Conservation (phyloP, 2,113 vertebrate genomes). For the zebrafish (Danio rerio) region GRCz12tu NC_133183.1:31432001-31432500, state of each 20-base stretch:
- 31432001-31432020: no score
- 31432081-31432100: slow-evolving; percentile 37
- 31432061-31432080: background rate
- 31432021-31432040: no score
- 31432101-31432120: slow-evolving; percentile 92
- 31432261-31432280: slow-evolving; percentile 16
- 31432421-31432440: slow-evolving; percentile 46
- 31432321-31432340: slow-evolving; percentile 64
- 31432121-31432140: slow-evolving; percentile 94
- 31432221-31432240: slow-evolving; percentile 81
- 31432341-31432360: slow-evolving; percentile 59
- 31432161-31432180: slow-evolving; percentile 98
- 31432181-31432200: slow-evolving; percentile 97
- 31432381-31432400: slow-evolving; percentile 45
- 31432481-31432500: slow-evolving; percentile 59
- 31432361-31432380: slow-evolving; percentile 14
- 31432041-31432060: no score
- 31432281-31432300: slow-evolving; percentile 57
- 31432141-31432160: slow-evolving; percentile 92
- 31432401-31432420: slow-evolving; percentile 38
- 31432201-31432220: slow-evolving; percentile 91
- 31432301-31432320: slow-evolving; percentile 62
- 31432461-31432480: slow-evolving; percentile 38
- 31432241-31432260: background rate
- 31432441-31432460: slow-evolving; percentile 26